Evolutionary conservation across 2,888 invertebrate genomes (phyloP), one percentile per base, ranked within the genome.

Genomic region (Eumerus sabulonum): DNA sequence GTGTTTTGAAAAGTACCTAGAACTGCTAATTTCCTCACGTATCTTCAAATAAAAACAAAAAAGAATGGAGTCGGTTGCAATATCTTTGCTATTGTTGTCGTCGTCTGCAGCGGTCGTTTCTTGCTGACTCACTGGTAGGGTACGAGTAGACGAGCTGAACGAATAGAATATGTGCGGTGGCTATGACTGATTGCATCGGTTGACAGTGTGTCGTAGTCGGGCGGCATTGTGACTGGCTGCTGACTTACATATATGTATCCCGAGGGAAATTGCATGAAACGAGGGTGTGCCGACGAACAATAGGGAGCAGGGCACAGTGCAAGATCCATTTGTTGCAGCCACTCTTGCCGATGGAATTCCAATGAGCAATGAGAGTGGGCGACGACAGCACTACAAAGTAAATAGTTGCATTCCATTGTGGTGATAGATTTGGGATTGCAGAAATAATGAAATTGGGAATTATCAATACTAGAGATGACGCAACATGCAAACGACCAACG

Each of bases 131-230:
- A 27, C 27, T 27, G 27, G 27, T 27, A 27, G 27, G 27, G 27
- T 27, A 27, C n/a, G n/a, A n/a, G n/a, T n/a, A n/a, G n/a, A n/a
- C n/a, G n/a, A n/a, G n/a, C n/a, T n/a, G n/a, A 7, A 4, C 40
- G 12, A 9, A 68, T 68, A 40, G 67, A 57, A 76, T 68, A 68
- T 76, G 64, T 76, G 64, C 70, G 48, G 54, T 70, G 70, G 70
- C 63, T 77, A 67, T 73, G 72, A 77, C 62, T 77, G 77, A 77
- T 73, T 77, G 77, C 67, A 77, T 77, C 53, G 67, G 51, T 67
- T 63, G 77, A 59, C 67, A 42, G 63, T 7, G 27, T 63, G 77
- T 62, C 48, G 45, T 35, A 19, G 18, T 3, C 27, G 38, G 7
- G 42, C 53, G 36, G 50, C 36, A 11, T 36, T 44, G 53, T 40